phyloP scores from a whole-genome alignment of 2,797 vertebrate species.

The Crocidura indochinensis region DNA sequence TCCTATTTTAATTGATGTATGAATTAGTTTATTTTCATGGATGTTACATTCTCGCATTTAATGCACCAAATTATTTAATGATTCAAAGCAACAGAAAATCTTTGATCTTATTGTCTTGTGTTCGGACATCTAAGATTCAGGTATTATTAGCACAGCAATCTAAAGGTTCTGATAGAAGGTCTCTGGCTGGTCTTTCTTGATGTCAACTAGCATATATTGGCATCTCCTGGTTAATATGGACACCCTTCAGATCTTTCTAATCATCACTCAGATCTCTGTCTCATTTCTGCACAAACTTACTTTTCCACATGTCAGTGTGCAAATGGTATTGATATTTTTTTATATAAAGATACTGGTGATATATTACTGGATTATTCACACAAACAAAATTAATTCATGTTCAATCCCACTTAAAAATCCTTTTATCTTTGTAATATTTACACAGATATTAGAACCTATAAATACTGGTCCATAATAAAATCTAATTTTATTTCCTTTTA shows the following conservation, averaged over 20 bases:
- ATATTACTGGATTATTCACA: not conserved
- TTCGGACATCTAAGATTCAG: not conserved
- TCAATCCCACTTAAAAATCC: not conserved
- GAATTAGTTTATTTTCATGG: not conserved
- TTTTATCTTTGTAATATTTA: not conserved
- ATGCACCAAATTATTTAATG: not conserved
- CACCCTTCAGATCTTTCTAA: not conserved
- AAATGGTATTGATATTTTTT: not conserved
- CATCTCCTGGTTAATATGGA: too few relatives aligned
- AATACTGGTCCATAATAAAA: too few relatives aligned
- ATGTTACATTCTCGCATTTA: not conserved
- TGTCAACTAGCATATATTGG: not conserved
- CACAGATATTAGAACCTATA: not conserved
- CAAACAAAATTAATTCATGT: not conserved
- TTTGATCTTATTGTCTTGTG: not conserved
- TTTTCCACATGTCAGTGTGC: not conserved
- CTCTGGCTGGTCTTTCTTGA: accelerated
- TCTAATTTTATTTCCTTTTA: accelerated
- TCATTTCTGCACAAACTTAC: accelerated
- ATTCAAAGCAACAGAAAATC: not conserved
- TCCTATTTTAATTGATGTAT: not conserved
- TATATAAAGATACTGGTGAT: not conserved
- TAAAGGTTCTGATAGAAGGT: too few relatives aligned
- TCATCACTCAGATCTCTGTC: too few relatives aligned
- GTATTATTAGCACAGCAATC: accelerated